Evolutionary conservation across 2,113 vertebrate genomes (phyloP).

Genomic region (Monopterus albus): DNA sequence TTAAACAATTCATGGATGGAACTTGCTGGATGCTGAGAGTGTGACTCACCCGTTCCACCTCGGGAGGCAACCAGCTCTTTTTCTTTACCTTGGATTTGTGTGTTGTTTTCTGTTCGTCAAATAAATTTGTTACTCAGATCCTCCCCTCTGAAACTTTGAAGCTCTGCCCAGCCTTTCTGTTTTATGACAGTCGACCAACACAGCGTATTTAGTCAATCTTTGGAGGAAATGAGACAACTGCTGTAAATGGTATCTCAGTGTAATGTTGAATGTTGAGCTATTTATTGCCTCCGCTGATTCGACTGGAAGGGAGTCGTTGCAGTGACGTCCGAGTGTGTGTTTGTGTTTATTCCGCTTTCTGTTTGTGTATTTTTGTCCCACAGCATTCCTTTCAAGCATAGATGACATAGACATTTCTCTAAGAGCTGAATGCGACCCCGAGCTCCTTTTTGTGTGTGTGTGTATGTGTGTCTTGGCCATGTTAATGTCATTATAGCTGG

Average conservation of each 20-base stretch:
- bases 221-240: conserved; percentile 42
- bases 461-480: conserved; percentile 69
- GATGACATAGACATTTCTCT: conserved; percentile 48
- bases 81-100: conserved; percentile 68
- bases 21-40: conserved; percentile 60
- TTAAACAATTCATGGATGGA: conserved; percentile 75
- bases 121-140: conserved; percentile 47
- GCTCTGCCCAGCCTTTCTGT: conserved; percentile 37
- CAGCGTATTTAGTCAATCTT: conserved; percentile 5
- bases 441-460: conserved; percentile 30
- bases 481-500: conserved; percentile 82
- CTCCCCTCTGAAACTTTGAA: conserved; percentile 31
- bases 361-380: conserved; percentile 63
- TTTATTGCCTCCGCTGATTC: conserved; percentile 47
- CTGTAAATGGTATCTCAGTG: conserved; percentile 38
- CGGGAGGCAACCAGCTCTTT: conserved; percentile 41
- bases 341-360: conserved; percentile 48
- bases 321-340: conserved; percentile 37
- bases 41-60: conserved; percentile 75
- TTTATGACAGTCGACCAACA: conserved; percentile 43
- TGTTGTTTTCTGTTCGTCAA: conserved; percentile 49
- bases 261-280: conserved; percentile 37
- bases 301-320: conserved; percentile 1
- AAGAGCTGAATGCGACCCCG: conserved; percentile 56
- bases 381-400: conserved; percentile 53